phyloP scores from a whole-genome alignment of 2,797 vertebrate species.

The Urophycis tenuis region DNA sequence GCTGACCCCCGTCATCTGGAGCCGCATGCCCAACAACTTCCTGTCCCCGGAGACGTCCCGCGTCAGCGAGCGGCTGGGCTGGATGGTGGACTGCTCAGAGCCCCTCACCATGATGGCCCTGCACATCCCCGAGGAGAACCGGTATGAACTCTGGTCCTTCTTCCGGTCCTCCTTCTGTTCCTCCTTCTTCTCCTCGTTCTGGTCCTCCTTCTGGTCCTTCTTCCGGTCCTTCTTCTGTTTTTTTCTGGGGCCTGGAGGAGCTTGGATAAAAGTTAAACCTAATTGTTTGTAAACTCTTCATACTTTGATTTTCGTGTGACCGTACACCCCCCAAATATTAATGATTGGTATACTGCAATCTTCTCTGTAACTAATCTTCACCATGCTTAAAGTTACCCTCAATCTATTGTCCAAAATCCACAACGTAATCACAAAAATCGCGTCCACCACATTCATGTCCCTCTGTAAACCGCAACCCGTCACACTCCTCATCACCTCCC shows the following conservation, averaged over 20 bases:
- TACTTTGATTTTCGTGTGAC: no score
- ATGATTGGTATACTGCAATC: no score
- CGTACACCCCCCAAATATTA: not conserved
- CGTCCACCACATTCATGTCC: not conserved
- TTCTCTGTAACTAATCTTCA: no score
- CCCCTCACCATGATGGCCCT: slow-evolving; percentile 91
- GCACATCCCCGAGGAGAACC: slow-evolving; percentile 90
- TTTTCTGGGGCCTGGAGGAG: no score
- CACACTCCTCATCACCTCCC: not conserved
- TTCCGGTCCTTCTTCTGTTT: no score
- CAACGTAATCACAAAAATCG: not conserved
- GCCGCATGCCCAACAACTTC: slow-evolving; percentile 89
- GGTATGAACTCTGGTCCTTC: slow-evolving; percentile 57
- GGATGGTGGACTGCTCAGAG: slow-evolving; percentile 81
- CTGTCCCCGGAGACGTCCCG: slow-evolving; percentile 74
- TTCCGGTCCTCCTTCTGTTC: not conserved
- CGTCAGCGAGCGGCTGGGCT: slow-evolving; percentile 78
- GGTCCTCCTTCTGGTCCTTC: no score
- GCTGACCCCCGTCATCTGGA: slow-evolving; percentile 89
- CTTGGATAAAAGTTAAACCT: no score
- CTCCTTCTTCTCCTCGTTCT: not conserved
- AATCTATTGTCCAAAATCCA: not conserved
- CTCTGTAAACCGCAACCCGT: not conserved
- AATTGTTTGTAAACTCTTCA: no score
- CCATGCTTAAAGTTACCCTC: not conserved